phyloP scores from a whole-genome alignment of 2,888 invertebrate species.

The Plebejus argus region DNA sequence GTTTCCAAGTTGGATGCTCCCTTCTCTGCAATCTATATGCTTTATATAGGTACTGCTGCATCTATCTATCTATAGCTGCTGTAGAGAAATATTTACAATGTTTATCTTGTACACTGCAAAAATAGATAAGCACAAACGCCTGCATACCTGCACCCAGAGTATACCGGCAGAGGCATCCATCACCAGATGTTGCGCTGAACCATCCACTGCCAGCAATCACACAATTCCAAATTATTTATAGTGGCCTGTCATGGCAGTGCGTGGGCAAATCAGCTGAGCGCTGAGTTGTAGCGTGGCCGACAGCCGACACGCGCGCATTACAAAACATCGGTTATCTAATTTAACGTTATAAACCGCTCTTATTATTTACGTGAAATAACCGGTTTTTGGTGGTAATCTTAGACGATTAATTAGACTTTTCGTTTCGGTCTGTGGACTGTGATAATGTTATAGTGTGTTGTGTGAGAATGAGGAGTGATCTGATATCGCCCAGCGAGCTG shows the following conservation, averaged over 20 bases:
- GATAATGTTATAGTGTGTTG: slow-evolving; percentile 48
- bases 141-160: neutral
- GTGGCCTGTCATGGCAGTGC: too few species aligned
- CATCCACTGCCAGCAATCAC: slow-evolving; percentile 57
- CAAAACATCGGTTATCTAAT: slow-evolving; percentile 1
- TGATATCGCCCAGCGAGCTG: slow-evolving; percentile 77
- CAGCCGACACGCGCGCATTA: slow-evolving; percentile 41
- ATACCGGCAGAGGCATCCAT: neutral
- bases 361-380: neutral
- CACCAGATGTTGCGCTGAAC: slow-evolving; percentile 37
- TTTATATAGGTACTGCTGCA: too few species aligned
- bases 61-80: too few species aligned
- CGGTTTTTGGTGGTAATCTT: neutral
- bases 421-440: slow-evolving; percentile 30
- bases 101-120: neutral
- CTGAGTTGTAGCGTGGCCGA: slow-evolving; percentile 43
- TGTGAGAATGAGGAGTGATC: slow-evolving; percentile 75
- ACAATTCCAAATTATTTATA: slow-evolving; percentile 76
- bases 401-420: neutral
- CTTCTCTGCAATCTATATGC: too few species aligned
- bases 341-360: neutral
- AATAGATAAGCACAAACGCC: neutral
- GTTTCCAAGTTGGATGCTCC: too few species aligned
- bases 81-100: too few species aligned
- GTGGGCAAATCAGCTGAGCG: slow-evolving; percentile 68